Evolutionary conservation across 2,888 invertebrate genomes (phyloP), one percentile per base, ranked within the genome.

Genomic region (Zaprionus lineosus): DNA sequence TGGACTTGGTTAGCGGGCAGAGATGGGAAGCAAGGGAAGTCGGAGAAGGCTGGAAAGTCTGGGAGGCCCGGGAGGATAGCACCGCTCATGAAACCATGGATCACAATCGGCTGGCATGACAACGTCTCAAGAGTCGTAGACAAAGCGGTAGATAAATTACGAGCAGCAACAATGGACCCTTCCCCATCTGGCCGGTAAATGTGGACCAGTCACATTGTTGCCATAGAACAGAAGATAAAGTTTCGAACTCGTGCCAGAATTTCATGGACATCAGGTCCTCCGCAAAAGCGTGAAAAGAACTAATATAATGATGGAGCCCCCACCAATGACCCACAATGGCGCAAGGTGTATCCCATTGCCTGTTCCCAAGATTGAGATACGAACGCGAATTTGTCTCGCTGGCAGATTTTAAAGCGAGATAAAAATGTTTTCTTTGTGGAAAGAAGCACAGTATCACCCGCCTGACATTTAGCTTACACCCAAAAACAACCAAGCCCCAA

Each of bases 321-420:
- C 34, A n/a, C n/a, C n/a, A n/a, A n/a, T n/a, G n/a, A n/a, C n/a
- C n/a, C n/a, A n/a, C 44, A 6, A 11, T 29, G 37, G 59, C 41
- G 28, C 37, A 63, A 61, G 65, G 56, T 70, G 46, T 55, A 47
- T 53, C 48, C 46, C 24, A n/a, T n/a, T n/a, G 21, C 39, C 60
- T 57, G 46, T 40, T 39, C 46, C 40, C 40, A 59, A 55, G 55
- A 71, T 69, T 57, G 28, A 76, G 86, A 86, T 85, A 85, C 70
- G 59, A n/a, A 58, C 63, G 72, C 71, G 82, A 84, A 85, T 86
- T 84, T 83, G 83, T 78, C 67, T 72, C 74, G 61, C 72, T 72
- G 69, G 40, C 46, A 66, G 76, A 83, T 83, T 68, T 67, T 50
- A 75, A 65, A 47, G 40, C 55, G 65, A 51, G 81, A 82, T 84